Evolutionary conservation across 2,888 invertebrate species (phyloP), one percentile per base, ranked within the genome.

Genomic region (Chrysomela aeneicollis): DNA sequence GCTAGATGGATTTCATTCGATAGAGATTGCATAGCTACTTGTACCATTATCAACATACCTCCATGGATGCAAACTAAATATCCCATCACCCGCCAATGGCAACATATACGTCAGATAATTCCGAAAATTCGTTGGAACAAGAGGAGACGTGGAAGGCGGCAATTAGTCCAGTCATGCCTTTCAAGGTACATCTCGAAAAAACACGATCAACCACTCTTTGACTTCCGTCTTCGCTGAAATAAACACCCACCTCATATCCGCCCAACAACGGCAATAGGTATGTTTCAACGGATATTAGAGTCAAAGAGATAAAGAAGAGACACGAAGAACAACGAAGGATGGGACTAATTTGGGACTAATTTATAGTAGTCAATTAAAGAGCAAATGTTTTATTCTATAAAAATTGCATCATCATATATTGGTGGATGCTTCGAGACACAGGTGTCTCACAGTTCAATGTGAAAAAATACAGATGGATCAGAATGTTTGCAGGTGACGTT

Each of bases 221-320:
- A 70, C 67, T 73, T 73, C 73, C 73, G 72, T 69, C 72, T 71
- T 66, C 63, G 66, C 59, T 68, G 71, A 68, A 70, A 68, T 62
- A 65, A 70, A 72, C 73, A 72, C 72, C 73, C 71, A 70, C 69
- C 63, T 67, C 63, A 72, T 71, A 73, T 71, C 74, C 72, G 74
- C 63, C 58, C 64, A 49, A 67, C 63, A 68, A 65, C 61, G n/a
- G n/a, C 42, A 6, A 26, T 6, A 6, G 10, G 32, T 35, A 42
- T 15, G 15, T 42, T 42, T 4, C 42, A 42, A 42, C 42, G 42
- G 42, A n/a, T 6, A 42, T 42, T 6, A 26, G 6, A 26, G 4
- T 26, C 26, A 26, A 5, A 2, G 35, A 35, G 35, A 35, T 35
- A 35, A 35, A 35, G 12, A 35, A 10, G 35, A 35, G 12, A 10